Conservation (phyloP, 2,797 vertebrate genomes). For the Pseudotriccus pelzelni region DNA sequence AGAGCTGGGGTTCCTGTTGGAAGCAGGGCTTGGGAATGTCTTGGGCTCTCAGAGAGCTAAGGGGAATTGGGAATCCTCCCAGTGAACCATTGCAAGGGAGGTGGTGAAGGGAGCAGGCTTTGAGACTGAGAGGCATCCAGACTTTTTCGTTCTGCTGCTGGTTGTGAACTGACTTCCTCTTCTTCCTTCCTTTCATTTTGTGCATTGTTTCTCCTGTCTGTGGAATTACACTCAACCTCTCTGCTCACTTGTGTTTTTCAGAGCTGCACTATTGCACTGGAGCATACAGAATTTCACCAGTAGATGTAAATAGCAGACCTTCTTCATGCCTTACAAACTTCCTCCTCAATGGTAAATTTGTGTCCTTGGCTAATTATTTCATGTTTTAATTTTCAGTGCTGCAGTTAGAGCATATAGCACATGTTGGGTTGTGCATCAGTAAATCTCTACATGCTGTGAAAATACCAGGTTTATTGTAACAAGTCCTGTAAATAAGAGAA, state of each 20-base stretch:
- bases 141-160: neutral
- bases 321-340: constrained; percentile 99
- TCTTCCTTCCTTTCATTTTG: neutral
- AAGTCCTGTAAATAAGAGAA: neutral
- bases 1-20: neutral
- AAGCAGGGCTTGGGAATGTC: neutral
- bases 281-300: constrained; percentile 95
- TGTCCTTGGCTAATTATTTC: neutral
- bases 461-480: neutral
- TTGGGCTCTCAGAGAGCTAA: neutral
- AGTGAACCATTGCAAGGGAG: neutral
- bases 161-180: neutral
- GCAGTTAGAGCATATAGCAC: neutral
- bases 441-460: neutral
- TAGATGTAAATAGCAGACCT: constrained; percentile 97
- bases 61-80: neutral
- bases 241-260: constrained; percentile 63
- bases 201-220: neutral
- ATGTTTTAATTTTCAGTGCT: neutral
- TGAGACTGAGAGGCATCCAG: neutral
- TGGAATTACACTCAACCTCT: neutral
- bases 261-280: constrained; percentile 98
- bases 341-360: constrained; percentile 89
- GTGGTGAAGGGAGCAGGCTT: neutral
- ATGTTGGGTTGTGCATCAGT: neutral